phyloP scores from a whole-genome alignment of 2,797 vertebrate genomes.

The Meriones psammophilus region DNA sequence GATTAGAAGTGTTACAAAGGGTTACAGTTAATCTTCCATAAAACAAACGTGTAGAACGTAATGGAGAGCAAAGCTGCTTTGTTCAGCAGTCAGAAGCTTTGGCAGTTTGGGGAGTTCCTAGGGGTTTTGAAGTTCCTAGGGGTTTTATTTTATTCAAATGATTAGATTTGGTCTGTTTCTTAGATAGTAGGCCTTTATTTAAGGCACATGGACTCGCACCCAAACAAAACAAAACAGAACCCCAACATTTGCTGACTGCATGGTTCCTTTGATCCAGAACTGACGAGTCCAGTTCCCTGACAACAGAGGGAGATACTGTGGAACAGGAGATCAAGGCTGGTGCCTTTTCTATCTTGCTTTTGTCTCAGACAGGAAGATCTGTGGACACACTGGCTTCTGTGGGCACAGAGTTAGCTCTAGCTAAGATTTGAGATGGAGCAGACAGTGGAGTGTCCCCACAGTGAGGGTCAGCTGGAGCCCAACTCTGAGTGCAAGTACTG shows the following conservation, averaged over 20 bases:
- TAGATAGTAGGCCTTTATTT: background rate
- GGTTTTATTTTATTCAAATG: slow-evolving; percentile 32
- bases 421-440: slow-evolving; percentile 68
- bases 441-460: background rate
- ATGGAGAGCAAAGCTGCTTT: slow-evolving; percentile 18
- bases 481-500: background rate
- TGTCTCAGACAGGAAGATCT: slow-evolving; percentile 59
- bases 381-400: slow-evolving; percentile 33
- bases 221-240: background rate
- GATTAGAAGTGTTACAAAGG: background rate
- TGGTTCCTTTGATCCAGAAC: background rate
- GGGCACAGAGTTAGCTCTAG: background rate
- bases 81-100: background rate
- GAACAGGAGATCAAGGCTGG: background rate
- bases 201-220: background rate
- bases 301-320: slow-evolving; percentile 57
- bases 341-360: slow-evolving; percentile 65
- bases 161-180: slow-evolving; percentile 1
- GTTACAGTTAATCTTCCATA: slow-evolving; percentile 29
- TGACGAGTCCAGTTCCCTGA: slow-evolving; percentile 26
- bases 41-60: slow-evolving; percentile 14
- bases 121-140: background rate
- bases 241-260: background rate
- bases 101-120: background rate
- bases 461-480: background rate